Evolutionary conservation across 2,113 vertebrate genomes (phyloP).

Genomic region (Pungitius pungitius): DNA sequence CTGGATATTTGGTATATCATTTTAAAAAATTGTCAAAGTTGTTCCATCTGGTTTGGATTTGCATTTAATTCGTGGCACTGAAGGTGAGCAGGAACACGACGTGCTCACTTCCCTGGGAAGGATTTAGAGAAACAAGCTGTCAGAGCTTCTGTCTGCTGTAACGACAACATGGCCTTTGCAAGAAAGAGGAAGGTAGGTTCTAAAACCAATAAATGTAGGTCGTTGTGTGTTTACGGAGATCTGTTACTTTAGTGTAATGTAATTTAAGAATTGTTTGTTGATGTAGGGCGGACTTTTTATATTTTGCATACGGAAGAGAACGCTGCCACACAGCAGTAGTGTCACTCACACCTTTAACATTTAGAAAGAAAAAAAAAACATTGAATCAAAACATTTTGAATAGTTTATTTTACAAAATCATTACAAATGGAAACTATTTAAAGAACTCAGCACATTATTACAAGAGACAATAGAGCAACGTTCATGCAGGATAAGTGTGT

Average conservation of each 20-base stretch:
- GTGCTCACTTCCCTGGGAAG: neutral
- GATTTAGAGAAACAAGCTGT: no score
- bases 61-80: no score
- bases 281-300: no score
- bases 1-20: slow-evolving; percentile 57
- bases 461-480: neutral
- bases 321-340: no score
- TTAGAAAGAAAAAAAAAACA: no score
- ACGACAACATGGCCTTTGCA: slow-evolving; percentile 49
- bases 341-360: no score
- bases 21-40: slow-evolving; percentile 57
- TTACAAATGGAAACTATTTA: slow-evolving; percentile 29
- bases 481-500: neutral
- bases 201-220: neutral
- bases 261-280: no score
- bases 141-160: neutral
- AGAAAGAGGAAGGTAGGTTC: slow-evolving; percentile 50
- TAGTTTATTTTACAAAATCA: slow-evolving; percentile 70
- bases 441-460: neutral
- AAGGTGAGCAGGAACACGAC: neutral
- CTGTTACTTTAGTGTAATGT: no score
- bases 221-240: no score
- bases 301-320: no score
- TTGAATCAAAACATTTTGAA: neutral
- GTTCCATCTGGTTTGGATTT: no score